These are phyloP conservation scores for Melanogrammus aeglefinus DNA, from an alignment of 2,797 vertebrate genomes.

Conservation along the genomic window DNA sequence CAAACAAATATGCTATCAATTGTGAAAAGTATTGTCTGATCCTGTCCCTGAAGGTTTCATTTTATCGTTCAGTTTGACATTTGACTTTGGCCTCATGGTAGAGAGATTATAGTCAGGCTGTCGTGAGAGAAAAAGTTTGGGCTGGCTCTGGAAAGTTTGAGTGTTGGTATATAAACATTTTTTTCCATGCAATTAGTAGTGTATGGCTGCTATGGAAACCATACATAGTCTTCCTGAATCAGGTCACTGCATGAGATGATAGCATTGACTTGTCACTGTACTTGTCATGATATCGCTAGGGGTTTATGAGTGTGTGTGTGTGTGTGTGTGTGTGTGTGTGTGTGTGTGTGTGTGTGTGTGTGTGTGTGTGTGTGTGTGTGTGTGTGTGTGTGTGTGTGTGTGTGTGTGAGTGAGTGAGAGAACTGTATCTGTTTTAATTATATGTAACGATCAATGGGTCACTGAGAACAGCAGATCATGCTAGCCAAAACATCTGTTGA, in stretches of 20 bases:
- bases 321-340: not conserved
- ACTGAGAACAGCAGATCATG: constrained; percentile 36
- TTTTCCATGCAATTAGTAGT: not conserved
- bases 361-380: not conserved
- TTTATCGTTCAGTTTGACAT: not conserved
- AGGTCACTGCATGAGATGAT: constrained; percentile 29
- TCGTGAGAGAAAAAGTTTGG: constrained; percentile 19
- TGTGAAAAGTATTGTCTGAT: not conserved
- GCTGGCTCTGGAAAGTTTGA: constrained; percentile 39
- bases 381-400: not conserved
- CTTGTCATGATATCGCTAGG: constrained; percentile 19
- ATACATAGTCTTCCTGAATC: constrained; percentile 37
- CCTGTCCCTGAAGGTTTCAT: not conserved
- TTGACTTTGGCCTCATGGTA: not conserved
- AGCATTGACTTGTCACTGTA: constrained; percentile 56
- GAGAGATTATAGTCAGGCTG: constrained; percentile 27
- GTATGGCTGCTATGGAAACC: constrained; percentile 38
- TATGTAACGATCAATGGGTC: constrained; percentile 31
- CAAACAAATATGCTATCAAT: not conserved
- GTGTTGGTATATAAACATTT: not conserved
- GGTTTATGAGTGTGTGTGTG: constrained; percentile 9
- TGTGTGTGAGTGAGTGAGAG: not conserved
- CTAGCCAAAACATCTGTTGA: constrained; percentile 57
- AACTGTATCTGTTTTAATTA: constrained; percentile 18
- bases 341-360: not conserved